Percentiles rank a stretch among this genome's conserved stretches.
These are phyloP conservation scores for Rhynchopsitta pachyrhyncha DNA, from an alignment of 2,113 vertebrate genomes.

Conservation along the genomic window DNA sequence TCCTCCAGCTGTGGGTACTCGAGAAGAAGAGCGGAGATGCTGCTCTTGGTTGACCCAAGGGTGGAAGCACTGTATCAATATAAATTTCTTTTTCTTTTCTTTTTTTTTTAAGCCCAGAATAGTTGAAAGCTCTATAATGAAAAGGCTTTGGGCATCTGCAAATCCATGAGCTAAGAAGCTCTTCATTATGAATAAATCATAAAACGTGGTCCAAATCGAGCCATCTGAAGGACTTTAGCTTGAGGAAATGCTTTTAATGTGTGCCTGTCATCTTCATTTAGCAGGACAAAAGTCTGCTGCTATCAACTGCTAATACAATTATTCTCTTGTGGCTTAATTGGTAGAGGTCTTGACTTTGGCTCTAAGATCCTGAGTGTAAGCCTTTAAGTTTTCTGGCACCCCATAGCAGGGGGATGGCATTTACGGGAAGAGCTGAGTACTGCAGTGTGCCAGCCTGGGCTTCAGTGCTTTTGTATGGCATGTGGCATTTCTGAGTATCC, in stretches of 20 bases:
- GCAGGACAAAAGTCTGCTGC: not conserved
- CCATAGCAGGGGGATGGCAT: not conserved
- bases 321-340: not conserved
- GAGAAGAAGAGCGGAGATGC: not conserved
- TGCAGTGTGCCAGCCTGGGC: not conserved
- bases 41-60: not conserved
- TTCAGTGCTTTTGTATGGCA: not conserved
- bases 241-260: constrained; percentile 2
- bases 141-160: not conserved
- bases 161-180: not conserved
- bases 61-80: not conserved
- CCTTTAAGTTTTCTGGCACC: not conserved
- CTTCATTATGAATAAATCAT: constrained; percentile 23
- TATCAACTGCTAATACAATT: not conserved
- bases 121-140: not conserved
- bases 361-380: not conserved
- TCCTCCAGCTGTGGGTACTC: not conserved
- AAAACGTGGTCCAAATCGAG: not conserved
- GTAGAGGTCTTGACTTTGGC: not conserved
- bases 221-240: not conserved
- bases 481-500: not conserved
- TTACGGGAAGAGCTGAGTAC: not conserved
- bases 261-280: not conserved
- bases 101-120: not conserved
- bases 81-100: not conserved